phyloP scores from a whole-genome alignment of 2,797 vertebrate genomes.

The Podargus strigoides region DNA sequence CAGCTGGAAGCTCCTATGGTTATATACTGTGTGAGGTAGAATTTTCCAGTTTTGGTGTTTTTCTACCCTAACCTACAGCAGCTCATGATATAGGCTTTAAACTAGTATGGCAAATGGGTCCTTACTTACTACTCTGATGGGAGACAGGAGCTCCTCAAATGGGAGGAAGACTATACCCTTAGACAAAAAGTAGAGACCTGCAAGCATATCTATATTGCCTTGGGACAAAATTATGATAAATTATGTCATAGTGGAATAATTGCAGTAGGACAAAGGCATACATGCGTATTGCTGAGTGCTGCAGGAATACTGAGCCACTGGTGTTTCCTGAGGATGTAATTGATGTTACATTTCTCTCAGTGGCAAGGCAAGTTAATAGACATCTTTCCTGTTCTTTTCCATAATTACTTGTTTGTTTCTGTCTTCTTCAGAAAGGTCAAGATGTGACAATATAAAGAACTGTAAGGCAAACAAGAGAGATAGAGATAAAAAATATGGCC shows the following conservation, averaged over 20 bases:
- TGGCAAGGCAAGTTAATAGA: background rate
- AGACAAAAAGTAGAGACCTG: background rate
- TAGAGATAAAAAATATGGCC: background rate
- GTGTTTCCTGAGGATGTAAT: background rate
- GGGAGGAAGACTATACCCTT: background rate
- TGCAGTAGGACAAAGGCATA: background rate
- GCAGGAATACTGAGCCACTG: background rate
- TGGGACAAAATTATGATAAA: background rate
- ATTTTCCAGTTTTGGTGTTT: background rate
- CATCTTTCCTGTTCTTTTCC: background rate
- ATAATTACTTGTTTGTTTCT: background rate
- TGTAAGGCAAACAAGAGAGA: background rate
- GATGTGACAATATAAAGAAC: background rate
- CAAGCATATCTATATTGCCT: background rate
- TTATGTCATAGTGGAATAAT: background rate
- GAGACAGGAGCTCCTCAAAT: background rate
- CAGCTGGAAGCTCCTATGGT: background rate
- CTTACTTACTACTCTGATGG: no score
- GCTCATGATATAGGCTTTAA: background rate
- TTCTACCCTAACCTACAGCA: background rate
- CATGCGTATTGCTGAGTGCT: background rate
- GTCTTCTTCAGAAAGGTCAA: background rate
- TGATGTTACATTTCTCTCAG: background rate
- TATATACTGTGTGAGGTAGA: accelerated
- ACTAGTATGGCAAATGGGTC: background rate